Evolutionary conservation across 2,888 invertebrate species (phyloP).

Genomic region (Tachina grossa): DNA sequence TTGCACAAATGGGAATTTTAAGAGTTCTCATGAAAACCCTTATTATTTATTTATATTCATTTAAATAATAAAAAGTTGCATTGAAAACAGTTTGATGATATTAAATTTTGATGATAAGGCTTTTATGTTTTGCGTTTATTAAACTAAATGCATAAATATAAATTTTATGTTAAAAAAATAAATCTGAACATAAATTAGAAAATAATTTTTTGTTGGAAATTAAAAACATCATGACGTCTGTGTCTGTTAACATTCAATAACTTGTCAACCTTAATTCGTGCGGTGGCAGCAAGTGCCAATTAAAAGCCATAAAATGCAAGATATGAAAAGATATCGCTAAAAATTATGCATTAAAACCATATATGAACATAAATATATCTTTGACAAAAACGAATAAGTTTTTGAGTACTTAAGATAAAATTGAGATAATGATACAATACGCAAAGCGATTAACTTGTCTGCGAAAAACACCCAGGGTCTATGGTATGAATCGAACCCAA

Average conservation of each 20-base stretch:
- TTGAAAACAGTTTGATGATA: too few species aligned
- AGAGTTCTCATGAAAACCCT: too few species aligned
- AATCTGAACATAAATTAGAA: neutral
- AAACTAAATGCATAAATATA: neutral
- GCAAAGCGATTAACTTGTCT: too few species aligned
- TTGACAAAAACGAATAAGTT: neutral
- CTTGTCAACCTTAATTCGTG: neutral
- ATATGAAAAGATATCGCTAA: neutral
- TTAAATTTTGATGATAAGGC: too few species aligned
- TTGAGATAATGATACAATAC: too few species aligned
- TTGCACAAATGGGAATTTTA: too few species aligned
- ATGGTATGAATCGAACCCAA: too few species aligned
- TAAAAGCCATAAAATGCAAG: slow-evolving; percentile 1
- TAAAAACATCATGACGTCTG: slow-evolving; percentile 18
- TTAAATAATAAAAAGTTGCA: too few species aligned
- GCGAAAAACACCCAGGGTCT: too few species aligned
- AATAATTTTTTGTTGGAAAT: neutral
- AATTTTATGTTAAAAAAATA: neutral
- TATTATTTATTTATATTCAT: too few species aligned
- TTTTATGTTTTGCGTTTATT: neutral
- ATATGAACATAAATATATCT: neutral
- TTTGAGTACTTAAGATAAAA: too few species aligned
- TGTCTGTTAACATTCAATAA: slow-evolving; percentile 7
- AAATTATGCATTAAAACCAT: slow-evolving; percentile 7
- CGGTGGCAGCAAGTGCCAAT: neutral